Evolutionary conservation across 1,140 invertebrate genomes (phyloP).

Genomic region (Scylla paramamosain): DNA sequence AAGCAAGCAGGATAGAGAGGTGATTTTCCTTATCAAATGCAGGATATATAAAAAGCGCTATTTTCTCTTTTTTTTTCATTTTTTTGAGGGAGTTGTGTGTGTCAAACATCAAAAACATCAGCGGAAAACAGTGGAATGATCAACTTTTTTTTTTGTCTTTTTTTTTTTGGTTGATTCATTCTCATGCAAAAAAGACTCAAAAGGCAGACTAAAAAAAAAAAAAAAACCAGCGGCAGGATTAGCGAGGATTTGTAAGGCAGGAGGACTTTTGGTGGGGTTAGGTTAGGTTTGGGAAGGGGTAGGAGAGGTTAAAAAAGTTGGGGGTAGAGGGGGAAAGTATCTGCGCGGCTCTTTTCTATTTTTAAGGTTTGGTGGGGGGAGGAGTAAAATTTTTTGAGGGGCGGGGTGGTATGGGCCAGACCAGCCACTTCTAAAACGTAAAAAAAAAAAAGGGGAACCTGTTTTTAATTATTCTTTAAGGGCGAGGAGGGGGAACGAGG

Average conservation of each 20-base stretch:
- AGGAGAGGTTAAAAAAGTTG: background rate
- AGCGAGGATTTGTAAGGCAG: background rate
- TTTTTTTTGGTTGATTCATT: background rate
- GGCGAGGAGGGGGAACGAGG: constrained; percentile 17
- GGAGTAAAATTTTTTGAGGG: background rate
- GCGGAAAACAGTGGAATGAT: background rate
- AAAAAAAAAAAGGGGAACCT: background rate
- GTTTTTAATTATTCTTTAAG: background rate
- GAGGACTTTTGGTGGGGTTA: background rate
- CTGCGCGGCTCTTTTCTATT: background rate
- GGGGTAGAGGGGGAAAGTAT: background rate
- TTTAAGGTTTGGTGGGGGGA: background rate
- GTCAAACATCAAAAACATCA: background rate
- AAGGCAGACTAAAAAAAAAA: background rate
- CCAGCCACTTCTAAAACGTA: background rate
- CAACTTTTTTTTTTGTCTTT: background rate
- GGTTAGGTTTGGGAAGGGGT: background rate
- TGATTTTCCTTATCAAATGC: background rate
- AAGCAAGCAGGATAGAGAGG: background rate
- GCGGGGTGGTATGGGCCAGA: background rate
- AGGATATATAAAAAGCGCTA: background rate
- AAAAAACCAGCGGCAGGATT: background rate
- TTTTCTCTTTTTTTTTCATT: background rate
- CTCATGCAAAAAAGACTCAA: background rate
- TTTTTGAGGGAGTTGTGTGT: no score